Base-by-base conservation (phyloP, 2,888 invertebrate genomes). In the Timema podura region DNA sequence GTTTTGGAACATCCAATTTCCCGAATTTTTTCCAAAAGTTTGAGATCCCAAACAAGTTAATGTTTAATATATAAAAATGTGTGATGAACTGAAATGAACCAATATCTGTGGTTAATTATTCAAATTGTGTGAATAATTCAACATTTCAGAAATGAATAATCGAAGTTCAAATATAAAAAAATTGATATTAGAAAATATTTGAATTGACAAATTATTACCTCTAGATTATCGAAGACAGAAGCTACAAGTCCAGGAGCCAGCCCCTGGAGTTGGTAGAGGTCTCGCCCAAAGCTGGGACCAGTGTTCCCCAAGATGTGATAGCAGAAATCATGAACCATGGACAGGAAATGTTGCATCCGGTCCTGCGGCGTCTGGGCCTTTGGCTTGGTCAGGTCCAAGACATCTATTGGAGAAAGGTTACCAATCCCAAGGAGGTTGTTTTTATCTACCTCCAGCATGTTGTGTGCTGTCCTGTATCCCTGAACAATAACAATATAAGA, bases 271-370 rank as follows among this genome's bases (percentile, higher is more conserved):
- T 88, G 88, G 82, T 93, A 96, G 77, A 96, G 87, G 83, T 95
- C 94, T 76, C 92, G 87, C 0, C 94, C 93, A n/a, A 96, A 84
- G 7, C 91, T 88, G 15, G 87, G 85, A 0, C 92, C 92, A 61
- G 92, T 88, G 49, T 91, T 89, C 45, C 91, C 92, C 77, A 93
- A 84, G 82, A 92, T 85, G 77, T 91, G 91, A 77, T 89, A 92
- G 77, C 93, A 92, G 75, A 88, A 89, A 74, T 96, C 95, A 77
- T 93, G 92, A 66, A 93, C 84, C 67, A 87, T 86, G 67, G 88
- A 87, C 70, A 96, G 82, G 81, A 93, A 95, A 72, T 88, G 86
- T 79, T 96, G 95, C 93, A 95, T 93, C 76, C 92, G 87, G 74
- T 92, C 90, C 67, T 90, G 83, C 0, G 93, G 89, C 10, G 72